Percentiles rank a stretch among this genome's conserved stretches.
Conservation (phyloP, 2,797 vertebrate genomes). For the Micropoecilia bifurca region DNA sequence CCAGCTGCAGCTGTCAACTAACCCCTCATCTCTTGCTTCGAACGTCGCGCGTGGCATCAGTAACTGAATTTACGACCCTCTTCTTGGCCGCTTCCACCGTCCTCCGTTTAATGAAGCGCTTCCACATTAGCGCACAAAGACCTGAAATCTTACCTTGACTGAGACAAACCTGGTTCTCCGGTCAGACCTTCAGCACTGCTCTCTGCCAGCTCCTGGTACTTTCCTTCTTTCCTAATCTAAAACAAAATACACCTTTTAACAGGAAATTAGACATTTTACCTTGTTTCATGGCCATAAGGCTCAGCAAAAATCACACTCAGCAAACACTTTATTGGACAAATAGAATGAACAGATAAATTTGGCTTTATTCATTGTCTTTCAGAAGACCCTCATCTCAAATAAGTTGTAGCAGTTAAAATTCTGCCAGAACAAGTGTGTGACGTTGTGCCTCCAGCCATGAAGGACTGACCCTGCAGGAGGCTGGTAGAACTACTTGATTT, state of each 20-base stretch:
- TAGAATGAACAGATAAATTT: neutral
- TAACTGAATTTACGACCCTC: neutral
- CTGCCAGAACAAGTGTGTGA: neutral
- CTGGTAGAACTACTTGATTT: no score
- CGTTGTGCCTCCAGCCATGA: no score
- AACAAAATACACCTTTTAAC: neutral
- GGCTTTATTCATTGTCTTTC: neutral
- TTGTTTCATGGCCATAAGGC: neutral
- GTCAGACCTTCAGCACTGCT: neutral
- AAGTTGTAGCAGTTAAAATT: neutral
- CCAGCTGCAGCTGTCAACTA: neutral
- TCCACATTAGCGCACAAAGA: neutral
- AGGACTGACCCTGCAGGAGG: no score
- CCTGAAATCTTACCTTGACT: neutral
- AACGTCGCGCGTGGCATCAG: neutral
- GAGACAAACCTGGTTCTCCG: neutral
- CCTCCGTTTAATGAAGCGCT: neutral
- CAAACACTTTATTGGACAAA: neutral
- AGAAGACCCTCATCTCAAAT: neutral
- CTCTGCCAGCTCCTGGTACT: neutral
- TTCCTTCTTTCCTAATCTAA: neutral
- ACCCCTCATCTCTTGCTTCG: neutral
- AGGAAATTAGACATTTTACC: neutral
- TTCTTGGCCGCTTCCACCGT: neutral
- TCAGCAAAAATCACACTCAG: neutral